phyloP scores from a whole-genome alignment of 2,797 vertebrate genomes.

The Notoglanidium macrostoma region DNA sequence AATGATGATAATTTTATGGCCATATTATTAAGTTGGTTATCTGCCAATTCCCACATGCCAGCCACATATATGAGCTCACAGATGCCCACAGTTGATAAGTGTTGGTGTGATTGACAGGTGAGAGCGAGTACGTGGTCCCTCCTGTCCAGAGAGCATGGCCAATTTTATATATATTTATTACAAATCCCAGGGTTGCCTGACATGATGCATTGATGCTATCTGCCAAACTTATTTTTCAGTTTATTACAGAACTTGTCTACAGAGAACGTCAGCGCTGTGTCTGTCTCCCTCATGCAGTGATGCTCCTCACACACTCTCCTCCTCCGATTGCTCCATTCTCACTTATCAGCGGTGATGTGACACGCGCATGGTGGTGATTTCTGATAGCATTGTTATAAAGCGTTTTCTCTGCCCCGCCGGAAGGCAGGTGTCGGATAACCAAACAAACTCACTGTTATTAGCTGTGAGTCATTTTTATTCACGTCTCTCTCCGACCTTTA shows the following conservation, averaged over 20 bases:
- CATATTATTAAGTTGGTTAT: not conserved
- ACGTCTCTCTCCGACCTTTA: slow-evolving; percentile 37
- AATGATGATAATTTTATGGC: not conserved
- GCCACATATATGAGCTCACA: too few relatives aligned
- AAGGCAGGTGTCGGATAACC: slow-evolving; percentile 28
- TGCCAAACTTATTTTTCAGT: not conserved
- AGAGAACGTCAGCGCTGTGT: not conserved
- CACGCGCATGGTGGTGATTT: slow-evolving; percentile 22
- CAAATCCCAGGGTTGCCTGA: too few relatives aligned
- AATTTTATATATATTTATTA: too few relatives aligned
- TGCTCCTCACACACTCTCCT: slow-evolving; percentile 8
- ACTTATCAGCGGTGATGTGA: slow-evolving; percentile 17
- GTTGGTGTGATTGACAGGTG: too few relatives aligned
- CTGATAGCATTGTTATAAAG: slow-evolving; percentile 28
- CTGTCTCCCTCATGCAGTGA: not conserved
- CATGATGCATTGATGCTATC: not conserved
- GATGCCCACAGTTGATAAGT: too few relatives aligned
- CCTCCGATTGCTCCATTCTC: slow-evolving; percentile 14
- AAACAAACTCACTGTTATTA: slow-evolving; percentile 40
- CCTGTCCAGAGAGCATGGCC: too few relatives aligned
- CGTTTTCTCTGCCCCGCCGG: not conserved
- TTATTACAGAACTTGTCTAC: not conserved
- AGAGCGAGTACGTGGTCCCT: too few relatives aligned
- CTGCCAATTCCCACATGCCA: too few relatives aligned
- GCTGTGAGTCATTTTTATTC: slow-evolving; percentile 29